Percentiles rank a stretch among this genome's conserved stretches.
Conservation (phyloP, 2,888 invertebrate species). For the Cosmopolites sordidus region DNA sequence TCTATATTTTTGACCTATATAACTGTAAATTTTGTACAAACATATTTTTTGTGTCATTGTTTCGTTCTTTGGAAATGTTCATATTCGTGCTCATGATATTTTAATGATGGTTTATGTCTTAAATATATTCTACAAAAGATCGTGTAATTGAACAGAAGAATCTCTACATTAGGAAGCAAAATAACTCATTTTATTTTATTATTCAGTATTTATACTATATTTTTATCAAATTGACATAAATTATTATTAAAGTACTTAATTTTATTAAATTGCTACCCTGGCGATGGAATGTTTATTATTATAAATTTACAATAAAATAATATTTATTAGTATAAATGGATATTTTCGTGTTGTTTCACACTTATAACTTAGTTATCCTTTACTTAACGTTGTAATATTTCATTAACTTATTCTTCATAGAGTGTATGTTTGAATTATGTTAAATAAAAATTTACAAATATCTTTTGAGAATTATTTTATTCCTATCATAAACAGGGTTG, state of each 20-base stretch:
- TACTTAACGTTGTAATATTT: constrained; percentile 1
- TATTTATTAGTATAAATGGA: constrained; percentile 1
- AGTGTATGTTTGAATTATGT: constrained; percentile 1
- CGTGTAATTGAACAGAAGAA: not conserved
- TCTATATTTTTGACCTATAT: not conserved
- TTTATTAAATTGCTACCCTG: constrained; percentile 1
- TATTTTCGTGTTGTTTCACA: constrained; percentile 2
- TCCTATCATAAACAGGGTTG: too few relatives aligned
- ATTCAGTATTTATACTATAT: not conserved
- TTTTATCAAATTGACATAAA: not conserved
- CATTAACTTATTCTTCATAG: constrained; percentile 1
- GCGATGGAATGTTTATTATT: constrained; percentile 1
- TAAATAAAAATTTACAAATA: constrained; percentile 2
- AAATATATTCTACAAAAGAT: not conserved
- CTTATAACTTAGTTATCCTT: not conserved
- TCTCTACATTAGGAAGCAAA: not conserved
- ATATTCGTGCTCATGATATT: not conserved
- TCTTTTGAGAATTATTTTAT: too few relatives aligned
- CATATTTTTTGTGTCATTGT: not conserved
- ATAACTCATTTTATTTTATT: not conserved
- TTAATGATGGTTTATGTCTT: not conserved
- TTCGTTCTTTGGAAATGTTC: constrained; percentile 1
- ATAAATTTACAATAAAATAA: not conserved
- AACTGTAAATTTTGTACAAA: constrained; percentile 1
- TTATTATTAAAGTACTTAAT: not conserved